These are phyloP conservation scores for Forbesichthys agassizii DNA, from an alignment of 2,113 vertebrate species.

Conservation along the genomic window DNA sequence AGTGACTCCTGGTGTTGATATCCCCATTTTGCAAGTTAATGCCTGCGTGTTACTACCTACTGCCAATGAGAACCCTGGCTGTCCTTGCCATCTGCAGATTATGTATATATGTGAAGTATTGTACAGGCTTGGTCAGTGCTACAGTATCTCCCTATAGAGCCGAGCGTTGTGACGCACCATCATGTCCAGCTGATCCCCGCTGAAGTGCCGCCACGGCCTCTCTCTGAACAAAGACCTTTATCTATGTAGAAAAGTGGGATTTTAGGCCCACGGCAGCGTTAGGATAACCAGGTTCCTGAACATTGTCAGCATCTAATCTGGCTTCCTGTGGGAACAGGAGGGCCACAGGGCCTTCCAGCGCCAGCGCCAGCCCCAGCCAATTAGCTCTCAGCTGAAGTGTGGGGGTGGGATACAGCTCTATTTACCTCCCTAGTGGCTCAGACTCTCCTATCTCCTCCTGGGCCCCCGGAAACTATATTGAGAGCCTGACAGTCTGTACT, in stretches of 20 bases:
- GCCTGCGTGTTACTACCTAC: slow-evolving; percentile 65
- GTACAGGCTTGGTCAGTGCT: not conserved
- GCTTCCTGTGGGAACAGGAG: slow-evolving; percentile 73
- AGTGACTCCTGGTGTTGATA: slow-evolving; percentile 76
- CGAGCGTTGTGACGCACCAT: not conserved
- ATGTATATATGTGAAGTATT: slow-evolving; percentile 42
- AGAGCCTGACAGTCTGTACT: slow-evolving; percentile 69
- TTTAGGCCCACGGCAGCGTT: slow-evolving; percentile 45
- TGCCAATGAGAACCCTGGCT: slow-evolving; percentile 68
- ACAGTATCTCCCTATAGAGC: slow-evolving; percentile 17
- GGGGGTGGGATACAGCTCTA: slow-evolving; percentile 54
- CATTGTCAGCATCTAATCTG: slow-evolving; percentile 75
- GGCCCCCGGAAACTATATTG: slow-evolving; percentile 77
- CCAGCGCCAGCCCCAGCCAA: slow-evolving; percentile 59
- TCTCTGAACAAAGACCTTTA: slow-evolving; percentile 62
- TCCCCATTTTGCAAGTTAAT: slow-evolving; percentile 77
- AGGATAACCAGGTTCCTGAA: slow-evolving; percentile 71
- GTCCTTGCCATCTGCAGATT: slow-evolving; percentile 57
- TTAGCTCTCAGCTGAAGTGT: slow-evolving; percentile 59
- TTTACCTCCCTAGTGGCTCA: slow-evolving; percentile 62
- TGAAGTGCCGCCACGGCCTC: slow-evolving; percentile 26
- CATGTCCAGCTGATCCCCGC: not conserved
- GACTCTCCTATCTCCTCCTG: slow-evolving; percentile 73
- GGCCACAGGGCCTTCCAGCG: slow-evolving; percentile 51
- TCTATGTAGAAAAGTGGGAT: slow-evolving; percentile 39